phyloP scores from a whole-genome alignment of 2,113 vertebrate genomes.

The Coptodon bakossiorum region DNA sequence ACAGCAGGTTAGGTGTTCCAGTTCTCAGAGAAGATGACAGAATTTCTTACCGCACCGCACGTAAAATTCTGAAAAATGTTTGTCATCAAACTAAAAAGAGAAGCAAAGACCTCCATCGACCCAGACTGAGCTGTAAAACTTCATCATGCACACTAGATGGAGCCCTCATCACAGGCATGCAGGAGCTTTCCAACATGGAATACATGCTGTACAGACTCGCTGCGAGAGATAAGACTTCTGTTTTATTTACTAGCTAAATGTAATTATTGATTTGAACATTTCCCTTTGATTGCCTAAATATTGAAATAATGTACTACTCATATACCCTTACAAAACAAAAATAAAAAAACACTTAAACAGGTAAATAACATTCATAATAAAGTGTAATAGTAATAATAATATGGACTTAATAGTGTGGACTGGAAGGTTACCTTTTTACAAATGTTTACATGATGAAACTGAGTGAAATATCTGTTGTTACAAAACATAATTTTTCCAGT shows the following conservation, averaged over 20 bases:
- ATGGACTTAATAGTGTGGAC: background rate
- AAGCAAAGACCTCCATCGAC: accelerated
- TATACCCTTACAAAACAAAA: background rate
- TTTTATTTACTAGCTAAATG: accelerated
- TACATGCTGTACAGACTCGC: background rate
- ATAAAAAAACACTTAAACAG: background rate
- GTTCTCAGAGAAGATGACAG: accelerated
- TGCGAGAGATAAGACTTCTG: accelerated
- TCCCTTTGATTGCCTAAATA: accelerated
- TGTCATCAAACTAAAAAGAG: background rate
- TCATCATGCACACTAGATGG: constrained; percentile 2
- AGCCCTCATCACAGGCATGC: background rate
- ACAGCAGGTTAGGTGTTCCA: accelerated
- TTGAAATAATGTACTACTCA: accelerated
- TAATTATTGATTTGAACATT: background rate
- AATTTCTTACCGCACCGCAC: background rate
- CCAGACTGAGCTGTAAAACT: background rate
- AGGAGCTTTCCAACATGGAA: background rate
- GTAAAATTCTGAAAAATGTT: background rate
- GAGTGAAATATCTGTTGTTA: background rate
- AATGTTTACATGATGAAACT: accelerated
- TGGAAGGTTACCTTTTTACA: background rate
- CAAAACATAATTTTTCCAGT: background rate
- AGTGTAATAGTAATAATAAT: background rate
- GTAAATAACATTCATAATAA: accelerated